Percentiles rank a stretch among this genome's conserved stretches.
Conservation (phyloP, 2,113 vertebrate species). For the Pomatostomus ruficeps region DNA sequence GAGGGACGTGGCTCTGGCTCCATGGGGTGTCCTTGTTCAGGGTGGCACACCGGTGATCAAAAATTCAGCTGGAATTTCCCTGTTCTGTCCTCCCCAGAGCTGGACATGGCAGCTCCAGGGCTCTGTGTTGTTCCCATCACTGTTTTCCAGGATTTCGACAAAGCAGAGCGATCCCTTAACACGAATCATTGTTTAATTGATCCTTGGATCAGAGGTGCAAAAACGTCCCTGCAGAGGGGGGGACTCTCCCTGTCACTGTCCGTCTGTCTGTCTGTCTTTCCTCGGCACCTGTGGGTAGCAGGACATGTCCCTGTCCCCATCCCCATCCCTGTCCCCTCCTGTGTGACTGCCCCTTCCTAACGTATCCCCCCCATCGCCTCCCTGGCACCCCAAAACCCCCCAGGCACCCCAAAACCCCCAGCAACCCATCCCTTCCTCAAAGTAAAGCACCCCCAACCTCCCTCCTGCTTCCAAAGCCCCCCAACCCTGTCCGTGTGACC, state of each 20-base stretch:
- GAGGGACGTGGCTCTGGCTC: background rate
- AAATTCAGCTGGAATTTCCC: background rate
- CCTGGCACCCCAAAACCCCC: background rate
- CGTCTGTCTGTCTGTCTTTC: background rate
- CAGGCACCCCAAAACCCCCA: background rate
- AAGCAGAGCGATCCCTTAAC: background rate
- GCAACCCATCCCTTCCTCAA: background rate
- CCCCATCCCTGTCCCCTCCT: background rate
- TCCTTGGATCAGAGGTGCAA: background rate
- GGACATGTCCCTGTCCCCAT: background rate
- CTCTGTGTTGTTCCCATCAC: background rate
- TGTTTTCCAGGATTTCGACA: background rate
- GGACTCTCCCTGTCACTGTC: background rate
- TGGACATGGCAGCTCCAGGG: background rate
- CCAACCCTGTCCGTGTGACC: too few species aligned
- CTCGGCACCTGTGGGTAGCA: too few species aligned
- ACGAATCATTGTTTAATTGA: background rate
- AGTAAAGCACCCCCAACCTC: background rate
- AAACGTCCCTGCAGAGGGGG: background rate
- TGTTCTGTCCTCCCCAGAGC: too few species aligned
- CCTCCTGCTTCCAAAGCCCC: background rate
- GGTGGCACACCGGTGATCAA: accelerated
- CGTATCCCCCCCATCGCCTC: accelerated
- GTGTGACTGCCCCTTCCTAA: too few species aligned
- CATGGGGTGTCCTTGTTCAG: background rate